Conservation (phyloP, 2,797 vertebrate species). For the Brotogeris chrysoptera region DNA sequence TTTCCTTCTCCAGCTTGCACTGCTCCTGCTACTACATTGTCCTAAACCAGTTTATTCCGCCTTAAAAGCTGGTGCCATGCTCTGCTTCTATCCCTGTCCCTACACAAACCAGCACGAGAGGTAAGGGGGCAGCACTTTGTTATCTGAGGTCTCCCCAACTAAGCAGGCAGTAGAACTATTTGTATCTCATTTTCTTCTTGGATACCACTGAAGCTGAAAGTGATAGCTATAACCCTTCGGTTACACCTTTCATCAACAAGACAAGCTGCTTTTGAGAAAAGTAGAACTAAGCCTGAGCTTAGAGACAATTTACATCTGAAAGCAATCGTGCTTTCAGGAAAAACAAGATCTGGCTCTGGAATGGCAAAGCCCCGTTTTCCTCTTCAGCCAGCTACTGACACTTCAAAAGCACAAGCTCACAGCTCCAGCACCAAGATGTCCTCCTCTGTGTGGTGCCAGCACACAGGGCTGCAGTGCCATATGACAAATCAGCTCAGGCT, state of each 20-base stretch:
- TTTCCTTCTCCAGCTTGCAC: background rate
- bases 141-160: background rate
- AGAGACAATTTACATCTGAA: background rate
- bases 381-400: background rate
- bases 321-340: background rate
- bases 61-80: background rate
- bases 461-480: background rate
- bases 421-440: background rate
- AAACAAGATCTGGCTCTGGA: background rate
- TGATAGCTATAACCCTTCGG: accelerated
- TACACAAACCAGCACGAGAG: background rate
- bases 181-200: background rate
- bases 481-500: background rate
- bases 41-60: background rate
- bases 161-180: background rate
- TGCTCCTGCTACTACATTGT: background rate
- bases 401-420: background rate
- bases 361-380: background rate
- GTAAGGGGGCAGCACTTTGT: background rate
- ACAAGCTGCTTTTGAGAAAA: background rate
- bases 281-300: background rate
- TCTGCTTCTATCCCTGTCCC: background rate
- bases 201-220: background rate
- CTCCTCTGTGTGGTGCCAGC: background rate
- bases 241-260: background rate